phyloP scores from a whole-genome alignment of 2,797 vertebrate genomes.

The Sebastolobus altivelis region DNA sequence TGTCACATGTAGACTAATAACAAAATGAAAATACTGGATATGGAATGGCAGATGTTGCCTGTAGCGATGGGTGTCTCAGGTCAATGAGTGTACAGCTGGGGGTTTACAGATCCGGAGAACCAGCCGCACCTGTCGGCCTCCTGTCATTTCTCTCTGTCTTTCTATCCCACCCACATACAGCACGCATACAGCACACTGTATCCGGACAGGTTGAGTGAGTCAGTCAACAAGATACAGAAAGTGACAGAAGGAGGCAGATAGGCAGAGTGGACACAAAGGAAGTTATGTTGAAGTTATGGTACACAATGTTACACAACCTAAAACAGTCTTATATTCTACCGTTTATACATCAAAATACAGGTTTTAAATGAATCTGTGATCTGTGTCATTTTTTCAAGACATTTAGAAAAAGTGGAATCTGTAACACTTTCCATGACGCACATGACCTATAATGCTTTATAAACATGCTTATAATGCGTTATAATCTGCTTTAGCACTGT shows the following conservation, averaged over 20 bases:
- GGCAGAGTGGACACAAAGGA: neutral
- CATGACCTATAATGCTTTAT: neutral
- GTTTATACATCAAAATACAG: neutral
- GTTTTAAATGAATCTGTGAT: neutral
- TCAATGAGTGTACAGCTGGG: slow-evolving; percentile 2
- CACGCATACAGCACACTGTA: neutral
- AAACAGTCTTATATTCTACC: neutral
- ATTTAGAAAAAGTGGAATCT: neutral
- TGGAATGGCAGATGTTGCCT: slow-evolving; percentile 7
- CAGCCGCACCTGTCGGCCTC: slow-evolving; percentile 39
- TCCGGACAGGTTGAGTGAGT: slow-evolving; percentile 47
- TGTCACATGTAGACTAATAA: neutral
- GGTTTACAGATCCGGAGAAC: slow-evolving; percentile 14
- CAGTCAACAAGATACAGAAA: slow-evolving; percentile 18
- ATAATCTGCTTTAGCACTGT: neutral
- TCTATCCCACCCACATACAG: slow-evolving; percentile 12
- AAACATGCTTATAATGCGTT: neutral
- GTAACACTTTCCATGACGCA: neutral
- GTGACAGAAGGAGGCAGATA: slow-evolving; percentile 13
- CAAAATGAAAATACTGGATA: slow-evolving; percentile 11
- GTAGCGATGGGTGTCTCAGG: neutral
- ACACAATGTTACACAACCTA: neutral
- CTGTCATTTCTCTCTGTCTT: neutral
- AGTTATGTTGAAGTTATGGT: neutral
- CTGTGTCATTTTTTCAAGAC: neutral